Evolutionary conservation across 2,797 vertebrate genomes (phyloP), one percentile per base, ranked within the genome.

Genomic region (Anisognathus igniventris): DNA sequence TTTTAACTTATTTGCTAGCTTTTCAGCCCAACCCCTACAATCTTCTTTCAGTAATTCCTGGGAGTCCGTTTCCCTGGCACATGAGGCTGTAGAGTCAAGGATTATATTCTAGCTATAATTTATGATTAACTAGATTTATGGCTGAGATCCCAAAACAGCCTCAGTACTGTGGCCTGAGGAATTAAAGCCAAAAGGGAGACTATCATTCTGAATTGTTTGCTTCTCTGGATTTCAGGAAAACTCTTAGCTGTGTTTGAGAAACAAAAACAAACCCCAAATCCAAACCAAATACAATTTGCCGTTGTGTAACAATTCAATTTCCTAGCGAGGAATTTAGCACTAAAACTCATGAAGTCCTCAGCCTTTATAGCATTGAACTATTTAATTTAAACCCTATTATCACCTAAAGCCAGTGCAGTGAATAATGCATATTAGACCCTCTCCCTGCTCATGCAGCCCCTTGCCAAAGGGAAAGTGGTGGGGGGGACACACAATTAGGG

Each of bases 61-160:
- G 20, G 96, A 95, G 93, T 91, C 70, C 11, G 3, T 88, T 96
- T 95, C 76, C 39, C 81, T 96, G 92, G 92, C 91, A 94, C 76
- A 44, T 1, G 23, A 87, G 90, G 82, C 92, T 92, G 78, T 66
- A 67, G 87, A 95, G 90, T 90, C 80, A 95, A 96, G 89, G 92
- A 93, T 97, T 96, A 96, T 91, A 96, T 93, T 96, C 93, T 56
- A 93, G 92, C 95, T 94, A 92, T 96, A 95, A 96, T 96, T 95
- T 95, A 96, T 96, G 92, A 95, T 95, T 95, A 96, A 95, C 94
- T 95, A 95, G 94, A 96, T 96, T 96, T 96, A 96, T 91, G 94
- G 80, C 93, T 92, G 93, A 87, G 21, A n/a, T 91, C 81, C 95
- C 92, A 67, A 95, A 92, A 95, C 92, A 91, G 79, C 87, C 53